Percentiles rank a stretch among this genome's conserved stretches.
Evolutionary conservation across 2,888 invertebrate genomes (phyloP).

Genomic region (Dicranocentrus wangi): DNA sequence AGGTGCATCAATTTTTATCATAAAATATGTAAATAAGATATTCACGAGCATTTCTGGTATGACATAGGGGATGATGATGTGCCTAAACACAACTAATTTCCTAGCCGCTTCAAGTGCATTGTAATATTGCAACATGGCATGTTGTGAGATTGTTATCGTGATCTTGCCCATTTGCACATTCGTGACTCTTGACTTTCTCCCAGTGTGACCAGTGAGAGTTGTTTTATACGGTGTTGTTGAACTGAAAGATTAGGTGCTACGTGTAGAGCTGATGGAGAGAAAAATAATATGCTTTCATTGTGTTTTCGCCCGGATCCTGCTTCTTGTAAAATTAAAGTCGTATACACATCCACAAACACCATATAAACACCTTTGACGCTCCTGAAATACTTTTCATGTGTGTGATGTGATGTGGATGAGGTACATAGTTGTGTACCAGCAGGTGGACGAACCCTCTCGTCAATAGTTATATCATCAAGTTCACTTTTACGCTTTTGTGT

Average conservation of each 20-base stretch:
- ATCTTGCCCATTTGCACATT: neutral
- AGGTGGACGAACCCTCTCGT: constrained; percentile 14
- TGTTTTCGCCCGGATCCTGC: neutral
- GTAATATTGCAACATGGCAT: no score
- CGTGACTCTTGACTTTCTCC: constrained; percentile 1
- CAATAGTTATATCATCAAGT: no score
- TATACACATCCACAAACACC: neutral
- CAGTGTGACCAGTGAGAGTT: neutral
- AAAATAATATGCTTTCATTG: neutral
- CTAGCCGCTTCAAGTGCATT: neutral
- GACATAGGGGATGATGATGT: neutral
- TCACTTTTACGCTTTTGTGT: no score
- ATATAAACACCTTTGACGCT: no score
- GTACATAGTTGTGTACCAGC: no score
- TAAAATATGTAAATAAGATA: neutral
- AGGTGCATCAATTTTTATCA: constrained; percentile 20
- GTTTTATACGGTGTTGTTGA: neutral
- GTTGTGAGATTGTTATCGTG: constrained; percentile 1
- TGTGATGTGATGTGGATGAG: neutral
- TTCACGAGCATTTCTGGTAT: no score
- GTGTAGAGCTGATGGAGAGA: neutral
- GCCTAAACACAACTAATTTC: neutral
- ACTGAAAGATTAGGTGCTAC: neutral
- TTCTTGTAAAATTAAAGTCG: neutral
- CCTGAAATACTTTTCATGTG: neutral